These are phyloP conservation scores for Poeciliopsis turneri DNA, from an alignment of 2,797 vertebrate species.

Conservation along the genomic window DNA sequence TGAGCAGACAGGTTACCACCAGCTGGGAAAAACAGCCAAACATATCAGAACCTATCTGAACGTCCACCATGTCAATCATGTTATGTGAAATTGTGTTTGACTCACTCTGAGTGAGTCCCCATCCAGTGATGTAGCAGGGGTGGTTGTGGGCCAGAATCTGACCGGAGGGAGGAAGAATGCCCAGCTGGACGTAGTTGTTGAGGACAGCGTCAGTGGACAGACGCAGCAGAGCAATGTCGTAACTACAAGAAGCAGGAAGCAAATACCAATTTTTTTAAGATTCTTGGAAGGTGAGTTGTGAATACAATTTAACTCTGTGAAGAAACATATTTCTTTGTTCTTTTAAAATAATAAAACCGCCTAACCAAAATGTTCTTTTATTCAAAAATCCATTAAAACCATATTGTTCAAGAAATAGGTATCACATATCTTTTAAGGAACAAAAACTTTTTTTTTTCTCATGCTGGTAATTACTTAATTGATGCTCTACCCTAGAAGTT, in stretches of 20 bases:
- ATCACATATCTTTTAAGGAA: background rate
- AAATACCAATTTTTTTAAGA: background rate
- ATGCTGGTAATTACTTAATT: background rate
- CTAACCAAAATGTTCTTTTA: background rate
- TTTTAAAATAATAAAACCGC: background rate
- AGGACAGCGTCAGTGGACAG: slow-evolving; percentile 79
- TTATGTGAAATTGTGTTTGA: slow-evolving; percentile 24
- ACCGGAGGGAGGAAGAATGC: slow-evolving; percentile 75
- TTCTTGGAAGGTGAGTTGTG: background rate
- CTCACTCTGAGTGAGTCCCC: slow-evolving; percentile 90
- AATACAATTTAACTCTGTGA: background rate
- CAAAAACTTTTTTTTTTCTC: background rate
- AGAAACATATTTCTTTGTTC: background rate
- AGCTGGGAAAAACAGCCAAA: slow-evolving; percentile 41
- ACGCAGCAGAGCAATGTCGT: slow-evolving; percentile 88
- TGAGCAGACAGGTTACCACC: slow-evolving; percentile 81
- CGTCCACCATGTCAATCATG: background rate
- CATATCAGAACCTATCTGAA: background rate
- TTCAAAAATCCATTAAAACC: background rate
- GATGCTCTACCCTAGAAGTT: background rate
- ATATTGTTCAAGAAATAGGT: background rate
- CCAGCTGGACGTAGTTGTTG: slow-evolving; percentile 85
- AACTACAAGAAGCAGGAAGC: slow-evolving; percentile 68
- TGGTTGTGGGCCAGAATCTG: slow-evolving; percentile 85
- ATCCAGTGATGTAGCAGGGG: slow-evolving; percentile 89